Conservation (phyloP, 2,797 vertebrate species). For the Eulemur coronatus region DNA sequence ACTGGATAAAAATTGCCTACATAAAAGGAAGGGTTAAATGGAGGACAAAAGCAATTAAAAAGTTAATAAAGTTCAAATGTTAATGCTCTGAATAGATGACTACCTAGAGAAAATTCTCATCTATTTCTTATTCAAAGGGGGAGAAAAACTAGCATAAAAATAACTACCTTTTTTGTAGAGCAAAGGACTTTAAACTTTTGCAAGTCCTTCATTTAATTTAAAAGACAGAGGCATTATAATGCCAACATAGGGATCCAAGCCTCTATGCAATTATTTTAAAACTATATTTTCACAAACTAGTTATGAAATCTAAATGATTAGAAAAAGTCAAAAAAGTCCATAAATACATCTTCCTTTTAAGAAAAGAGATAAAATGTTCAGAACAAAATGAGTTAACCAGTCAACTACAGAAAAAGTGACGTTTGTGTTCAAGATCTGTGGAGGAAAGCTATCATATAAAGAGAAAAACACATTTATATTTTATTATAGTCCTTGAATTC, state of each 20-base stretch:
- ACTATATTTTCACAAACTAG: constrained; percentile 18
- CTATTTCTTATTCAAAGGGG: not conserved
- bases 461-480: not conserved
- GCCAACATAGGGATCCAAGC: not conserved
- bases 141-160: not conserved
- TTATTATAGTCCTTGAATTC: not conserved
- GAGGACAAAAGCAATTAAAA: not conserved
- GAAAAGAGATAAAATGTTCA: constrained; percentile 21
- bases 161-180: not conserved
- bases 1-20: not conserved
- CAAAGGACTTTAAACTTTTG: not conserved
- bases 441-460: not conserved
- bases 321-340: not conserved
- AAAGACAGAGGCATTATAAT: not conserved
- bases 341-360: not conserved
- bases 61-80: not conserved
- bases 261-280: not conserved
- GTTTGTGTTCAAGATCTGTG: not conserved
- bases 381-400: constrained; percentile 15
- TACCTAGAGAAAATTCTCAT: not conserved
- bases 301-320: constrained; percentile 22
- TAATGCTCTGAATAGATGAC: not conserved
- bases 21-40: not conserved
- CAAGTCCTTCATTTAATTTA: not conserved
- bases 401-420: not conserved